Evolutionary conservation across 2,888 invertebrate species (phyloP), one percentile per base, ranked within the genome.

Genomic region (Rhogogaster chlorosoma): DNA sequence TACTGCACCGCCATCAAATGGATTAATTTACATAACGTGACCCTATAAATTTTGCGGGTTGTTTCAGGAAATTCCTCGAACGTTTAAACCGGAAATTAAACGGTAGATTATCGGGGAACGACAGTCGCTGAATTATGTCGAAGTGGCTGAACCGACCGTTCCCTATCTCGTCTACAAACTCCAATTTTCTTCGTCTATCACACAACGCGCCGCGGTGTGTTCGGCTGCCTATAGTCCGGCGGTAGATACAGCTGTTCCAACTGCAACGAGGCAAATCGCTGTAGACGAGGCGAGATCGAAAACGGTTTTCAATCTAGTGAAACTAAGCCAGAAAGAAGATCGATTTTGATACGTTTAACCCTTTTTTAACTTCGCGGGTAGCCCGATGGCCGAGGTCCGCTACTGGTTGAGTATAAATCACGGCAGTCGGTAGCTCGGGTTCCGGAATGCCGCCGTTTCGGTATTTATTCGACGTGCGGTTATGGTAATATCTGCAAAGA

Each of bases 401-500:
- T 32, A 67, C 84, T 22, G 77, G 53, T 15, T 49, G 82, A 83
- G 85, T 85, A 87, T 87, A 88, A 88, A 85, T 88, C 87, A 87
- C 61, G 12, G 57, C 32, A 26, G 29, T 38, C 77, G 49, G 53
- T 53, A 84, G 82, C 85, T 82, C 45, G 57, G 38, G 84, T 80
- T 84, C 67, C 85, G 85, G 85, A 88, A 87, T 85, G 86, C 85
- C 84, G 85, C 70, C 84, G 86, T 80, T 84, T 85, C 84, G 86
- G 86, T 87, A 87, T 87, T 87, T 87, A 86, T 86, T 53, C 75
- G 85, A 64, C 85, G 29, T 42, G 78, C 83, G 86, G 87, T 87
- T 88, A 88, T 87, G 88, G 86, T 88, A 88, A 87, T 87, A 84
- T 86, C 75, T 73, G 71, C 82, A 83, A 86, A 86, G 45, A 86